Evolutionary conservation across 2,888 invertebrate species (phyloP).

Genomic region (Hofmannophila pseudospretella): DNA sequence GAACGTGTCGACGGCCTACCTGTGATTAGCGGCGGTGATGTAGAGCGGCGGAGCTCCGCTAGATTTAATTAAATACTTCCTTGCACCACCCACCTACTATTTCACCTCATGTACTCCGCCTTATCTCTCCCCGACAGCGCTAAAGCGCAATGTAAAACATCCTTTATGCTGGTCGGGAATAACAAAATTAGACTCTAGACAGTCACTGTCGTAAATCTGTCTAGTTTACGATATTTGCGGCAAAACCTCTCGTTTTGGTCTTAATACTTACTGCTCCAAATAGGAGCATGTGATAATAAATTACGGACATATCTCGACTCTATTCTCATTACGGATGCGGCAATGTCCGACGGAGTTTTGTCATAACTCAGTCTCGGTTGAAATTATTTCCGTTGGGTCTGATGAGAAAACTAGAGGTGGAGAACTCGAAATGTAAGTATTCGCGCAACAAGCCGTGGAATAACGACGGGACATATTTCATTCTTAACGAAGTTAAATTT

Average conservation of each 20-base stretch:
- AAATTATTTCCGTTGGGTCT: conserved; percentile 76
- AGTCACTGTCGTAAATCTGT: conserved; percentile 17
- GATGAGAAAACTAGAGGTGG: conserved; percentile 77
- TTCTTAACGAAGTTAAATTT: conserved; percentile 78
- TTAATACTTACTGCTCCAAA: conserved; percentile 35
- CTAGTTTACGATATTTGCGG: conserved; percentile 24
- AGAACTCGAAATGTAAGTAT: conserved; percentile 71
- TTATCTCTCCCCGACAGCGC: conserved; percentile 43
- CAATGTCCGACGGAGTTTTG: conserved; percentile 76
- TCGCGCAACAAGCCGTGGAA: conserved; percentile 73
- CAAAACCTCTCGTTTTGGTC: conserved; percentile 48
- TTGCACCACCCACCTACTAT: conserved; percentile 58
- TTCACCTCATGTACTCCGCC: conserved; percentile 54
- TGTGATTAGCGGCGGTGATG: conserved; percentile 68
- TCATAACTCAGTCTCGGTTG: conserved; percentile 77
- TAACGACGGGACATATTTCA: conserved; percentile 75
- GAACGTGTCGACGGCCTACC: conserved; percentile 64
- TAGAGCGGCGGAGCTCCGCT: conserved; percentile 53
- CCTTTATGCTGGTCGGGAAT: conserved; percentile 19
- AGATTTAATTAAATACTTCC: conserved; percentile 75
- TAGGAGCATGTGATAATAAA: conserved; percentile 67
- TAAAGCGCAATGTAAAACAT: conserved; percentile 34
- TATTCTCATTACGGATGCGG: conserved; percentile 76
- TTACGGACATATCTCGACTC: conserved; percentile 71
- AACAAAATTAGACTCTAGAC: conserved; percentile 16